phyloP scores from a whole-genome alignment of 1,140 invertebrate species.

The Maconellicoccus hirsutus region DNA sequence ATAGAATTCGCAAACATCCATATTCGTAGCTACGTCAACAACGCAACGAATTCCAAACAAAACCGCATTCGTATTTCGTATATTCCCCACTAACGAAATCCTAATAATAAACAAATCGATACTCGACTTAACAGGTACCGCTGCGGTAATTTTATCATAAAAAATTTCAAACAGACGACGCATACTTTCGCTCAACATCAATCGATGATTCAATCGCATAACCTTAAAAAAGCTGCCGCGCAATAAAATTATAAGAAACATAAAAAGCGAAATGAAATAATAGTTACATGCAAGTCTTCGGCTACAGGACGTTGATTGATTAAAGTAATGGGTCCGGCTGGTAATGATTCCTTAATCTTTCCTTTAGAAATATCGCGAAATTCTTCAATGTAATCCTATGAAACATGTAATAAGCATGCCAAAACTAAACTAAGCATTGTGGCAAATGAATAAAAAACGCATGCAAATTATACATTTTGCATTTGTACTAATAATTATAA shows the following conservation, averaged over 20 bases:
- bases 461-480: background rate
- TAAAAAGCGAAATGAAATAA: background rate
- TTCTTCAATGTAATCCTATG: constrained; percentile 90
- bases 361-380: constrained; percentile 91
- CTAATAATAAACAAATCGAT: too few relatives aligned
- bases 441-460: background rate
- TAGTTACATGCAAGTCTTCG: constrained; percentile 83
- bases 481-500: too few relatives aligned
- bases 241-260: background rate
- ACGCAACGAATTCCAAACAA: too few relatives aligned
- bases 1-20: too few relatives aligned
- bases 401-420: constrained; percentile 32
- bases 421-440: background rate
- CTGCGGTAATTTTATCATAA: constrained; percentile 13
- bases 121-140: background rate
- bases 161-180: constrained; percentile 10
- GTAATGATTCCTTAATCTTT: constrained; percentile 78
- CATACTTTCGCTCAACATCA: background rate
- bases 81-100: too few relatives aligned
- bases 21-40: too few relatives aligned
- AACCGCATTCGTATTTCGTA: too few relatives aligned
- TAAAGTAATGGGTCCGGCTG: constrained; percentile 77
- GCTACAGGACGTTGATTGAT: constrained; percentile 90
- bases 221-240: background rate
- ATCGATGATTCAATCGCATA: background rate